A percentile compares a stretch with the other conserved stretches of the same genome.
Evolutionary conservation across 2,888 invertebrate species (phyloP).

Genomic region (Athalia rosae): DNA sequence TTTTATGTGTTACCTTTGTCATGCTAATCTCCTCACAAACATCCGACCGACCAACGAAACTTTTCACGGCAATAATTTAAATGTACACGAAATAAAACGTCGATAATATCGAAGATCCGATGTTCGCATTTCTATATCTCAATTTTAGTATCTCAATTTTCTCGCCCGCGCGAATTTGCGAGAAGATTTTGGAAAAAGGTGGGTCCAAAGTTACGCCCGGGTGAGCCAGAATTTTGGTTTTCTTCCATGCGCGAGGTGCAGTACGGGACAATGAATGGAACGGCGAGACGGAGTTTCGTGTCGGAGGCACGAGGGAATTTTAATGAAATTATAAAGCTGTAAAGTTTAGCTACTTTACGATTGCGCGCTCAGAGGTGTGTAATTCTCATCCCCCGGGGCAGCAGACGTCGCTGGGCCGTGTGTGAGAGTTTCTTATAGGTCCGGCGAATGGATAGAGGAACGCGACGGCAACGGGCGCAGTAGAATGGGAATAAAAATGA

Average conservation of each 20-base stretch:
- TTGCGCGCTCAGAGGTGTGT: constrained; percentile 46
- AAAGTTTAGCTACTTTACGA: constrained; percentile 58
- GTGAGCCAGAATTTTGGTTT: too few species aligned
- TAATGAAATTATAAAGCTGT: constrained; percentile 60
- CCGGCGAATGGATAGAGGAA: constrained; percentile 40
- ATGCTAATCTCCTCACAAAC: constrained; percentile 23
- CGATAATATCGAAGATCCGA: constrained; percentile 3
- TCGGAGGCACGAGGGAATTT: constrained; percentile 53
- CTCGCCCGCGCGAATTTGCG: too few species aligned
- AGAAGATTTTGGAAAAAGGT: too few species aligned
- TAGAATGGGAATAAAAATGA: constrained; percentile 46
- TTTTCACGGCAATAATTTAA: neutral
- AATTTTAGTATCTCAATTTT: too few species aligned
- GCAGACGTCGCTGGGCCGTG: neutral
- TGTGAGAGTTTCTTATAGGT: neutral
- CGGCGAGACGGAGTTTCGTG: neutral
- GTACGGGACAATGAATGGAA: neutral
- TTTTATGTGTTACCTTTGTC: constrained; percentile 32
- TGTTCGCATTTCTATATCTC: too few species aligned
- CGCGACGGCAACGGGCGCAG: constrained; percentile 31
- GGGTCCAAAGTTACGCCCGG: too few species aligned
- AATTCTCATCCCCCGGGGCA: constrained; percentile 21
- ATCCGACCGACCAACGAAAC: neutral
- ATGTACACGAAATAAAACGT: neutral
- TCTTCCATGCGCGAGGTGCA: too few species aligned